Evolutionary conservation across 2,888 invertebrate species (phyloP), one percentile per base, ranked within the genome.

Genomic region (Tachina lurida): DNA sequence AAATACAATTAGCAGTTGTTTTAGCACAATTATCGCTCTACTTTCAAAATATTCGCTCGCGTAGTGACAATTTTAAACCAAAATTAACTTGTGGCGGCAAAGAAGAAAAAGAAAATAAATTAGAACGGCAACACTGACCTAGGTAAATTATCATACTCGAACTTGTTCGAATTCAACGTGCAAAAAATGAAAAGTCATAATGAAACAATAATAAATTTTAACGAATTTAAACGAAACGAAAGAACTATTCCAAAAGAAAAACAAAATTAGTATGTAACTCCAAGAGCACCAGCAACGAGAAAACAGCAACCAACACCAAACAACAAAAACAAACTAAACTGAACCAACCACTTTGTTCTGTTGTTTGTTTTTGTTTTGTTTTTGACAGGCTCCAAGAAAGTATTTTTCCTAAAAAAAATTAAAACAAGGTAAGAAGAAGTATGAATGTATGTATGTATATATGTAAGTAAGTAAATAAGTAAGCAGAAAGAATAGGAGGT

Each of bases 131-230:
- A 86, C 86, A 65, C 86, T 83, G 75, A 71, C 79, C 83, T 86
- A 83, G 85, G 79, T 67, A 82, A 82, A 86, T 58, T 67, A 79
- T 75, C 63, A 19, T 15, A 45, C 43, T 70, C 78, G 74, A 74
- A 84, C 75, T 71, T 56, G 79, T 65, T 79, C 63, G 54, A 63
- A 62, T 63, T 75, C 63, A 63, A 63, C 54, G 45, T 63, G 67
- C 43, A 79, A 62, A 56, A 81, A 82, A 83, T 71, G 49, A 76
- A 82, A 85, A 77, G 73, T 86, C 75, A 79, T 83, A 86, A 86
- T 86, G 86, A 86, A 86, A 86, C 83, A 86, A 83, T 86, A 86
- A 86, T 85, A 86, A 83, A 83, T 86, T 86, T 86, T 67, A 86
- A 83, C 86, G 76, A 86, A 86, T 76, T 83, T 65, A 86, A 82